A percentile compares a stretch with the other conserved stretches of the same genome.
These are phyloP conservation scores for Pipistrellus nathusii DNA, from an alignment of 2,797 vertebrate genomes.

Conservation along the genomic window DNA sequence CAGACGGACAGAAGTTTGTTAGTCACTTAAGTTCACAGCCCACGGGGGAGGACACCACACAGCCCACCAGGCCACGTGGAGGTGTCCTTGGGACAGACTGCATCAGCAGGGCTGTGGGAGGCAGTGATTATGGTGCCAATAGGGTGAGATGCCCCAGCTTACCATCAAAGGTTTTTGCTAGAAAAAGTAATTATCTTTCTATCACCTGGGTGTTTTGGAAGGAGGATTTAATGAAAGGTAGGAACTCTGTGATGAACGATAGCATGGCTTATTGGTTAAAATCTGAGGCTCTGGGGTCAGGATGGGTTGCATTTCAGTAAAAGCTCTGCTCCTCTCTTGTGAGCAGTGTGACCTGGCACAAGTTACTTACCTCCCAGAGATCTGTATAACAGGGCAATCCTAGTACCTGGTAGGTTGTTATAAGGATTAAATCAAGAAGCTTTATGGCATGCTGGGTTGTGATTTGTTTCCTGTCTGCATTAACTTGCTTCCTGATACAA, in stretches of 20 bases:
- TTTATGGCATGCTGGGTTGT: not conserved
- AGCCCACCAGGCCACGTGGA: not conserved
- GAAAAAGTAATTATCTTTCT: not conserved
- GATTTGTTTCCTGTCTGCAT: not conserved
- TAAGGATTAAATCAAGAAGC: slow-evolving; percentile 1
- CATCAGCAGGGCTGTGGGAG: not conserved
- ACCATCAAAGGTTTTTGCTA: not conserved
- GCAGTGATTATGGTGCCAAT: no score
- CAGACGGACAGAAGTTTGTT: not conserved
- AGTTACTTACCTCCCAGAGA: not conserved
- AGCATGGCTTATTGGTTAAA: not conserved
- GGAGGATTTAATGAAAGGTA: not conserved
- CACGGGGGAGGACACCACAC: not conserved
- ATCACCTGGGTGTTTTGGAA: not conserved
- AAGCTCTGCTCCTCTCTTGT: not conserved
- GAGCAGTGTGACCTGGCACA: not conserved
- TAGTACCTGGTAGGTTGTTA: not conserved
- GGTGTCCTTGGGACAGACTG: not conserved
- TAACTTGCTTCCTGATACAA: not conserved
- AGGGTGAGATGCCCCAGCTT: not conserved
- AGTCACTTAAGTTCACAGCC: not conserved
- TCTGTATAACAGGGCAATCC: not conserved
- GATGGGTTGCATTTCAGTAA: not conserved
- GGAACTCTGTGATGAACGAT: not conserved
- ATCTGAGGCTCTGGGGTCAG: not conserved